Base-by-base conservation (phyloP, 2,797 vertebrate genomes). In the Manis pentadactyla region DNA sequence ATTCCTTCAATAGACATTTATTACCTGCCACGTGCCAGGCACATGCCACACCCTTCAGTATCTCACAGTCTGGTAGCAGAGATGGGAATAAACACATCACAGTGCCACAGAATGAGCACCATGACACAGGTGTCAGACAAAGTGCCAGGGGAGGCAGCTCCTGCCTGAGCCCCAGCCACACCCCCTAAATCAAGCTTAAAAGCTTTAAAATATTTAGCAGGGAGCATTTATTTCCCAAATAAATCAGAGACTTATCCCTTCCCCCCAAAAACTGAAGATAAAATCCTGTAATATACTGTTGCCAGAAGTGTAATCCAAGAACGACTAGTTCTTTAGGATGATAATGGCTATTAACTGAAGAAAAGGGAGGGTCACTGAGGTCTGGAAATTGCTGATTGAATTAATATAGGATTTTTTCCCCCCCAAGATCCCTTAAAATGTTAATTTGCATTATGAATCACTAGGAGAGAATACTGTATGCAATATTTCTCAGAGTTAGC, bases 311-410 rank as follows among this genome's bases (percentile, higher is more conserved):
- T 37, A 5, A 23, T 66, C 42, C 51, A 49, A 29, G 39, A 37
- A 31, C 15, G 51, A 18, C 46, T 27, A 9, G 23, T 18, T 75
- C 53, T 90, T 25, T 29, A 37, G 29, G 75, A 63, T 25, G n/a
- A 34, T 34, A 68, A 84, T 7, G 5, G 37, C 19, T 74, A 2
- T 42, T 78, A 57, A 4, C 81, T 53, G 39, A 78, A 79, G 5
- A 27, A 64, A 21, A 51, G 27, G 13, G 14, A 37, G 42, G 46
- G 15, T 63, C 88, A 49, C 53, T 23, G 39, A 49, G 11, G 37
- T 53, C 79, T 77, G 49, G 37, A 64, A 86, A 90, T 61, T 25
- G 29, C 83, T 88, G 73, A 75, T 29, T 82, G 77, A 91, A 83
- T 73, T 63, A 66, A 19, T 2, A 4, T 14, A 13, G 31, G 74